Percentiles rank a stretch among this genome's conserved stretches.
Evolutionary conservation across 2,113 vertebrate species (phyloP).

Genomic region (Nycticryphes semicollaris): DNA sequence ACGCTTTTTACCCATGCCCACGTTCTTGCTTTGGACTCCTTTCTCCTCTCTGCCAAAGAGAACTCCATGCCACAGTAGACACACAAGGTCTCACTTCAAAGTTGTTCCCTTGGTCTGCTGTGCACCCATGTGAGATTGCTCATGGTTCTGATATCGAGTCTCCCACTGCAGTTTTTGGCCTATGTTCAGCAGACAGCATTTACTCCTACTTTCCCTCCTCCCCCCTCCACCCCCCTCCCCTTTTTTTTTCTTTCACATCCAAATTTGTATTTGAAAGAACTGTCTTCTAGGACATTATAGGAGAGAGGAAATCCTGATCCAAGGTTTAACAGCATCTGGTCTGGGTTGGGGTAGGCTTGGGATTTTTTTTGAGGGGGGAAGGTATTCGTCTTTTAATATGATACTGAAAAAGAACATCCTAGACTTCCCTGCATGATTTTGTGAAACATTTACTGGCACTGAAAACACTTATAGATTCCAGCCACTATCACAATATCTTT

Average conservation of each 20-base stretch:
- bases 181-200: background rate
- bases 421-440: background rate
- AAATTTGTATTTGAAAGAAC: background rate
- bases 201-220: background rate
- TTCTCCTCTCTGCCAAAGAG: background rate
- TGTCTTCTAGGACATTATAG: background rate
- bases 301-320: slow-evolving; percentile 18
- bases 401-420: background rate
- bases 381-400: background rate
- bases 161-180: background rate
- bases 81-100: background rate
- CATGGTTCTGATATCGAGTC: fast-evolving
- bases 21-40: background rate
- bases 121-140: background rate
- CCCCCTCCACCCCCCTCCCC: no score
- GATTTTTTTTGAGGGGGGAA: no score
- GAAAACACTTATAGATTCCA: slow-evolving; percentile 32
- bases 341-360: background rate
- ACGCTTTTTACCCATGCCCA: background rate
- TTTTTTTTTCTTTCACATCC: background rate
- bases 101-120: background rate
- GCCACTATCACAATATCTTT: slow-evolving; percentile 21
- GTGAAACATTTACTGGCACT: slow-evolving; percentile 20
- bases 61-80: background rate
- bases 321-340: background rate